A percentile compares a stretch with the other conserved stretches of the same genome.
Evolutionary conservation across 1,140 invertebrate species (phyloP).

Genomic region (Drosophila insularis): DNA sequence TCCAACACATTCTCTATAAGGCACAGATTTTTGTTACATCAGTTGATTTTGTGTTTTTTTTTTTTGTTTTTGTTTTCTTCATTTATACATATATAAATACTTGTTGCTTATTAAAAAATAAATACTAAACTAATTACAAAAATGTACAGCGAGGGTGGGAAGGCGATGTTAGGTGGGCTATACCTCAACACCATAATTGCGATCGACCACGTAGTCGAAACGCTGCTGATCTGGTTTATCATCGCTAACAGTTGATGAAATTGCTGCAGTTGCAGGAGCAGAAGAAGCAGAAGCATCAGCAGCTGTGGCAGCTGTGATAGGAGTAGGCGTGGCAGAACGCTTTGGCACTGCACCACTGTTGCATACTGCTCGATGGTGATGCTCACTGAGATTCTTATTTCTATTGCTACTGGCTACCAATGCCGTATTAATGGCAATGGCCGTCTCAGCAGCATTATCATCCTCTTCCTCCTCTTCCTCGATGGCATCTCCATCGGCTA

Average conservation of each 20-base stretch:
- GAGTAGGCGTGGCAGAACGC: conserved; percentile 22
- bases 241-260: conserved; percentile 45
- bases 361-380: conserved; percentile 55
- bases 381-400: conserved; percentile 82
- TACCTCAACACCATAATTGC: conserved; percentile 87
- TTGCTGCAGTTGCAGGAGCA: conserved; percentile 16
- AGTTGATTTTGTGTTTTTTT: conserved; percentile 44
- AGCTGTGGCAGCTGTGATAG: conserved; percentile 3
- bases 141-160: conserved; percentile 72
- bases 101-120: conserved; percentile 73
- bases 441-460: conserved; percentile 72
- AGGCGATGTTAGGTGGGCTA: conserved; percentile 63
- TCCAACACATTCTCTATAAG: conserved; percentile 67
- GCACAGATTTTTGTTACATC: conserved; percentile 80
- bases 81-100: conserved; percentile 79
- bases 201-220: conserved; percentile 88
- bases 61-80: too few species aligned
- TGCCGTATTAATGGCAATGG: conserved; percentile 78
- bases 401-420: conserved; percentile 78
- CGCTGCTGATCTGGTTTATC: conserved; percentile 83
- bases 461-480: conserved; percentile 73
- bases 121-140: conserved; percentile 78
- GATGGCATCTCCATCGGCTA: conserved; percentile 73
- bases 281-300: conserved; percentile 25
- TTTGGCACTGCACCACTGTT: conserved; percentile 44